Evolutionary conservation across 2,888 invertebrate genomes (phyloP).

Genomic region (Pterostichus madidus): DNA sequence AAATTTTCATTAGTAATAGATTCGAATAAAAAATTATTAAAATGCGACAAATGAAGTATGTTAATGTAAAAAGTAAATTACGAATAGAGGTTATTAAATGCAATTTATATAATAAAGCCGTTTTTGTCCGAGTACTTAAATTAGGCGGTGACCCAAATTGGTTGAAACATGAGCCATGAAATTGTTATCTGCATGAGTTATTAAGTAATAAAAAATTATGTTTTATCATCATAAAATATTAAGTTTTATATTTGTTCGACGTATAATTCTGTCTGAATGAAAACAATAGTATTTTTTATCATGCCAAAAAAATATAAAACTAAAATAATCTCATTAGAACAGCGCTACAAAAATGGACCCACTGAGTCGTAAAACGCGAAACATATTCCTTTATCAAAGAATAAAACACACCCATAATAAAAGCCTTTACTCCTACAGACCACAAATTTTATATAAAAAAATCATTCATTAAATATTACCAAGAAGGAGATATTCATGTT

Average conservation of each 20-base stretch:
- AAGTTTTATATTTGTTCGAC: slow-evolving; percentile 51
- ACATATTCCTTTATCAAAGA: slow-evolving; percentile 19
- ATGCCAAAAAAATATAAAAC: slow-evolving; percentile 52
- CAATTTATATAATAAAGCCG: slow-evolving; percentile 47
- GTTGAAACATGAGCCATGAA: slow-evolving; percentile 58
- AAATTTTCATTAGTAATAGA: no score
- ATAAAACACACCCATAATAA: slow-evolving; percentile 33
- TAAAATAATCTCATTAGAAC: slow-evolving; percentile 50
- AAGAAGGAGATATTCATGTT: not conserved
- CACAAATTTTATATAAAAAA: slow-evolving; percentile 25
- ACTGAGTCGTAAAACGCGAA: slow-evolving; percentile 33
- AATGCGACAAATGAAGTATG: not conserved
- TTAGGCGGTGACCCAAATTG: slow-evolving; percentile 50
- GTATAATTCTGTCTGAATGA: slow-evolving; percentile 33
- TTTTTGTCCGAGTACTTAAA: slow-evolving; percentile 34
- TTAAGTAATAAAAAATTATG: slow-evolving; percentile 59
- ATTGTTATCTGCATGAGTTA: slow-evolving; percentile 57
- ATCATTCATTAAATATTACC: slow-evolving; percentile 32
- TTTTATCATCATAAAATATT: slow-evolving; percentile 58
- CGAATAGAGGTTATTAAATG: slow-evolving; percentile 35
- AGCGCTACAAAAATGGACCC: slow-evolving; percentile 18
- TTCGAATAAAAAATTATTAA: no score
- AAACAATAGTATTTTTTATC: slow-evolving; percentile 52
- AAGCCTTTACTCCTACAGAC: slow-evolving; percentile 3
- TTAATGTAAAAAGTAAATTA: slow-evolving; percentile 31